Percentiles rank a stretch among this genome's conserved stretches.
phyloP scores from a whole-genome alignment of 2,888 invertebrate species.

The Imbricaverruca yamaguchii region DNA sequence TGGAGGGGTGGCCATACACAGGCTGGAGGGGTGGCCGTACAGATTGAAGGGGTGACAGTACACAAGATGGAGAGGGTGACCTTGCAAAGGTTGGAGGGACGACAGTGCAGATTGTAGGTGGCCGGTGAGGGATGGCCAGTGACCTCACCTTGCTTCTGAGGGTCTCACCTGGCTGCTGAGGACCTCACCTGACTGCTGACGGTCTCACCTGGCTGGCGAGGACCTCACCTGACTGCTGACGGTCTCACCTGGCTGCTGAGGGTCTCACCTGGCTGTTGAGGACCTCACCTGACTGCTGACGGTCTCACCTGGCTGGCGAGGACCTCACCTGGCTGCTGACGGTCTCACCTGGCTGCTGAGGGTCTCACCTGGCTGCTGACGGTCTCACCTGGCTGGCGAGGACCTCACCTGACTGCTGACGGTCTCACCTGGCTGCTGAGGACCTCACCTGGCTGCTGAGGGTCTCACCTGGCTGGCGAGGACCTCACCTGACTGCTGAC shows the following conservation, averaged over 20 bases:
- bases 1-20: no score
- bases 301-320: not conserved
- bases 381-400: no score
- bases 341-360: not conserved
- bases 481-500: not conserved
- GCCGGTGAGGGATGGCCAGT: no score
- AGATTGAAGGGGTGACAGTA: no score
- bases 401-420: no score
- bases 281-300: not conserved
- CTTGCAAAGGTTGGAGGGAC: no score
- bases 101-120: no score
- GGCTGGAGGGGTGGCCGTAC: no score
- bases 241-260: constrained; percentile 6
- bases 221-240: not conserved
- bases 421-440: constrained; percentile 13
- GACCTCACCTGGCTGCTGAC: constrained; percentile 2
- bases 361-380: no score
- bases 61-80: no score
- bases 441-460: not conserved
- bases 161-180: not conserved
- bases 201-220: not conserved
- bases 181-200: not conserved
- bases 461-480: not conserved
- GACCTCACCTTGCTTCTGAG: not conserved
- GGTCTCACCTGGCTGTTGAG: not conserved